Base-by-base conservation (phyloP, 2,113 vertebrate genomes). In the Excalfactoria chinensis region DNA sequence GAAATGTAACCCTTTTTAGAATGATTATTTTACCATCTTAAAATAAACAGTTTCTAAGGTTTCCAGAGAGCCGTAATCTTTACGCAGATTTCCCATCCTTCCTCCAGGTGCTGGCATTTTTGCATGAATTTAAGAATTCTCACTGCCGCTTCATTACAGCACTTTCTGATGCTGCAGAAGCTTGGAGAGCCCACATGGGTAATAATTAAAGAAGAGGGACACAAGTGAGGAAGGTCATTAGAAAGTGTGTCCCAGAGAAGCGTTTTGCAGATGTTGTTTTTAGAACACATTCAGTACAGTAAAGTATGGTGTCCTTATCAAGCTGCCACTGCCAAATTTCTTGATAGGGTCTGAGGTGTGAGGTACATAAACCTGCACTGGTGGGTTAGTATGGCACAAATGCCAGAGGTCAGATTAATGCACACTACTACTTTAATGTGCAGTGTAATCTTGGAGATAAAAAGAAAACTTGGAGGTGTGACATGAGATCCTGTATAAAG, bases 331-430 rank as follows among this genome's bases (percentile, higher is more conserved):
- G 94, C 94, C 95, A 94, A 89, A 90, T 95, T 97, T 96, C 94
- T 89, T 91, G 97, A 97, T 97, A 97, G 95, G 62, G 94, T 96
- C 95, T 93, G 96, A 98, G 84, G 98, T 97, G 98, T 97, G 96
- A 97, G 88, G 88, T 98, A 98, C 96, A 98, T 97, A 98, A 98
- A 97, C 97, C 98, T 96, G 97, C 88, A 72, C 79, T 64, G 59
- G 82, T 87, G 28, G 77, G 74, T 95, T 97, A 96, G 62, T 93
- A 41, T 35, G 92, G 93, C 92, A 95, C 90, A 90, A 95, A 92
- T 92, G 94, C 94, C 91, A 97, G 95, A 95, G 93, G 95, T 95
- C 80, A 97, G 91, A 96, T 97, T 97, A 95, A 96, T 96, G 96
- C 84, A 93, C 78, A 95, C 95, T 97, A 91, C 95, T 95, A 91